Evolutionary conservation across 2,888 invertebrate species (phyloP).

Genomic region (Ellobium chinense): DNA sequence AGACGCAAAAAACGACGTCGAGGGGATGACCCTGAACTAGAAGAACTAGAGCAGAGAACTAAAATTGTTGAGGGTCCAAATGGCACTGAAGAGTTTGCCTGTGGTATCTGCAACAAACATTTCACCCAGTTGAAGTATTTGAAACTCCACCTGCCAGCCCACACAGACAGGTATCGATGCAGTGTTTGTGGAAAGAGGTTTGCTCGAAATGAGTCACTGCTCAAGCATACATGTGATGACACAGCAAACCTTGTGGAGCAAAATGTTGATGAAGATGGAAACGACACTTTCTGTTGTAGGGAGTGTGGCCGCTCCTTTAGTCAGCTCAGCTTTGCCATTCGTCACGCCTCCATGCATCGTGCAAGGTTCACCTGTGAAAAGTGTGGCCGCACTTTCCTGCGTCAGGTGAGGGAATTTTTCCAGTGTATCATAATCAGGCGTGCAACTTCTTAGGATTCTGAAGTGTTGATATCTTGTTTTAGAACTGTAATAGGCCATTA

Average conservation of each 20-base stretch:
- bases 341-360: constrained; percentile 52
- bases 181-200: constrained; percentile 74
- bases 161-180: constrained; percentile 77
- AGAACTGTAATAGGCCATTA: too few relatives aligned
- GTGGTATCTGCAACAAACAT: constrained; percentile 74
- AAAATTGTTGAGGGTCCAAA: constrained; percentile 53
- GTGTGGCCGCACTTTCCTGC: constrained; percentile 56
- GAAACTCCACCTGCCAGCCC: constrained; percentile 79
- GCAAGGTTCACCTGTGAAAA: constrained; percentile 54
- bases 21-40: constrained; percentile 50
- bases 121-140: constrained; percentile 80
- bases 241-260: constrained; percentile 47
- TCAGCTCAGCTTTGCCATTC: constrained; percentile 50
- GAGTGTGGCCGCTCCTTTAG: constrained; percentile 56
- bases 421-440: too few relatives aligned
- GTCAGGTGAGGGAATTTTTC: constrained; percentile 43
- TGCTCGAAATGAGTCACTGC: constrained; percentile 71
- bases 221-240: constrained; percentile 64
- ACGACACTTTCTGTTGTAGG: constrained; percentile 48
- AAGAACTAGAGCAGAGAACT: constrained; percentile 44
- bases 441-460: too few relatives aligned
- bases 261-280: constrained; percentile 50
- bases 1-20: constrained; percentile 44
- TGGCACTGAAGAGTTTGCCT: constrained; percentile 57
- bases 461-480: too few relatives aligned